A percentile compares a stretch with the other conserved stretches of the same genome.
Evolutionary conservation across 2,113 vertebrate genomes (phyloP).

Genomic region (Montifringilla adamsi): DNA sequence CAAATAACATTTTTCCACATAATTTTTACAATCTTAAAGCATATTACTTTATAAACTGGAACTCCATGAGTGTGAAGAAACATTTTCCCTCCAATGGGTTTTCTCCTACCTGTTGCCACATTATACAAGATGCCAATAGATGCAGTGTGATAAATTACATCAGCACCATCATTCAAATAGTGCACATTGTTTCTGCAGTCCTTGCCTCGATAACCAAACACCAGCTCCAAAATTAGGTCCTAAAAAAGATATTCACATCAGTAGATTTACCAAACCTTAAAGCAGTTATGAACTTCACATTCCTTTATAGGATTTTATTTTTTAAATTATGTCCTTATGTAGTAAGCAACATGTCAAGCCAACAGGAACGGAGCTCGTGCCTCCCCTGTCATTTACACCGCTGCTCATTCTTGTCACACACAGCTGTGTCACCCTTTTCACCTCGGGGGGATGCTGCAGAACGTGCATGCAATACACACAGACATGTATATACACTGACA

Average conservation of each 20-base stretch:
- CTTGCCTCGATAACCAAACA: slow-evolving; percentile 95
- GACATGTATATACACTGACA: rapidly evolving
- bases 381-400: neutral
- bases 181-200: slow-evolving; percentile 98
- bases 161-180: slow-evolving; percentile 95
- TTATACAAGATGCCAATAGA: slow-evolving; percentile 93
- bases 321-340: neutral
- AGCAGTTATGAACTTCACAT: neutral
- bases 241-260: slow-evolving; percentile 54
- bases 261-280: neutral
- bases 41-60: neutral
- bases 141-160: slow-evolving; percentile 97
- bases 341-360: neutral
- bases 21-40: neutral
- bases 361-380: neutral
- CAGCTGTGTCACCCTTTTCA: neutral
- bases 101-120: slow-evolving; percentile 87
- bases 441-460: neutral
- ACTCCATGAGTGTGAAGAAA: neutral
- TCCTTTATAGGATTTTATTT: neutral
- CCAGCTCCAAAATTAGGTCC: slow-evolving; percentile 95
- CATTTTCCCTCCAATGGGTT: neutral
- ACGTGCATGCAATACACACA: neutral
- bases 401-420: neutral
- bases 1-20: neutral